Evolutionary conservation across 2,797 vertebrate genomes (phyloP), one percentile per base, ranked within the genome.

Genomic region (Kryptolebias ocellatus): DNA sequence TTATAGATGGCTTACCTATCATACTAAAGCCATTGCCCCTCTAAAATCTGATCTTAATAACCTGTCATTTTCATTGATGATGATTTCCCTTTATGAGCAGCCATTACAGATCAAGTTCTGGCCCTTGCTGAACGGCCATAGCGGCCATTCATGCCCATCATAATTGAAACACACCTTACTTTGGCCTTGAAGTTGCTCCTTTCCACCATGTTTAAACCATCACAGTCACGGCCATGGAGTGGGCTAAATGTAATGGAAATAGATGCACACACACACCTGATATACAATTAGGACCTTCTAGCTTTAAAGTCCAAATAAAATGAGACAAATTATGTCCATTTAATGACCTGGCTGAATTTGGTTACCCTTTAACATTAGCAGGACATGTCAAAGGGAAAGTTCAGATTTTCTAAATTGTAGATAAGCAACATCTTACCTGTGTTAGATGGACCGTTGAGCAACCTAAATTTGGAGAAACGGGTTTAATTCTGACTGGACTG

Each of bases 1-100:
- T 98, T 96, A 98, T 97, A 95, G 96, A 95, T 90, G 70, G 80
- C 85, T 95, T 94, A 94, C 95, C 92, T 93, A 94, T 95, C 94
- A 95, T 94, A 95, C 96, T 96, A 95, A 94, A 95, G 93, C 94
- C 83, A 79, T 90, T 80, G 77, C 78, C 65, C 47, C 79, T 87
- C 84, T 86, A 91, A 94, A 92, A 92, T 94, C 87, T 90, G 90
- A 94, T 94, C 92, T 95, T 96, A 96, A 97, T 96, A 97, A 95
- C 92, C 93, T 92, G 94, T 96, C 92, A 93, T 95, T 95, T 95
- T 93, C 92, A 92, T 90, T 94, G 94, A 96, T 92, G 90, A 89
- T 90, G 81, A 90, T 92, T 95, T 88, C 74, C 85, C 90, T 92
- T 93, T 93, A 94, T 93, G 79, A 83, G 80, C 85, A 16, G 83